phyloP scores from a whole-genome alignment of 1,140 invertebrate species.

The Lordiphosa clarofinis region DNA sequence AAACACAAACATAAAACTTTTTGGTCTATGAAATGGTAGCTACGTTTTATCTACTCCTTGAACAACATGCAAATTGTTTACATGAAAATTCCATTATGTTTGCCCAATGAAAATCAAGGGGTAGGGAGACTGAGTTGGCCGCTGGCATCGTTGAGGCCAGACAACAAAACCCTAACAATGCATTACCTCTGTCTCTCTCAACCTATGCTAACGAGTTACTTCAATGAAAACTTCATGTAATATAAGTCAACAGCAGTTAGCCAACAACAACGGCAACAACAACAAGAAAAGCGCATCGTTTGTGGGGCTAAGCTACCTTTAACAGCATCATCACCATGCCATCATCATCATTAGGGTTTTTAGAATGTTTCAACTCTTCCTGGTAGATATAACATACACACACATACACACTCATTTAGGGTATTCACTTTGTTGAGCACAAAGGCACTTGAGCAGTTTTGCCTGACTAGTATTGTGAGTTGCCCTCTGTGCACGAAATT shows the following conservation, averaged over 20 bases:
- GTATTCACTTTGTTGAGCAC: no score
- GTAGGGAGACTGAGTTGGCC: constrained; percentile 13
- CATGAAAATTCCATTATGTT: constrained; percentile 73
- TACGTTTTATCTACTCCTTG: not conserved
- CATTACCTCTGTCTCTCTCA: no score
- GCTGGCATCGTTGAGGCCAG: constrained; percentile 45
- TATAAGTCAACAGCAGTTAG: constrained; percentile 58
- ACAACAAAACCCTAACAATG: constrained; percentile 42
- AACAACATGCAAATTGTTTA: constrained; percentile 69
- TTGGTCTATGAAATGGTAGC: constrained; percentile 12
- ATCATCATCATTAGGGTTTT: constrained; percentile 44
- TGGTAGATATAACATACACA: constrained; percentile 20
- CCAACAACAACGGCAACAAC: constrained; percentile 38
- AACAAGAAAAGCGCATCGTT: constrained; percentile 13
- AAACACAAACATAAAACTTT: no score
- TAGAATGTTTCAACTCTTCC: constrained; percentile 36
- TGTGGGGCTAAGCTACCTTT: constrained; percentile 18
- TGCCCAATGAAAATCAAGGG: constrained; percentile 27
- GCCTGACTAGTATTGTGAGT: no score
- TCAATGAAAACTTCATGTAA: constrained; percentile 52
- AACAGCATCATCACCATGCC: constrained; percentile 32
- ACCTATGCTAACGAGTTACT: constrained; percentile 43
- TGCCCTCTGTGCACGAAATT: no score
- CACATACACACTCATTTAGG: no score
- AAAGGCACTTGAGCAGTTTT: no score